Evolutionary conservation across 2,113 vertebrate genomes (phyloP), one percentile per base, ranked within the genome.

Genomic region (Oncorhynchus masou): DNA sequence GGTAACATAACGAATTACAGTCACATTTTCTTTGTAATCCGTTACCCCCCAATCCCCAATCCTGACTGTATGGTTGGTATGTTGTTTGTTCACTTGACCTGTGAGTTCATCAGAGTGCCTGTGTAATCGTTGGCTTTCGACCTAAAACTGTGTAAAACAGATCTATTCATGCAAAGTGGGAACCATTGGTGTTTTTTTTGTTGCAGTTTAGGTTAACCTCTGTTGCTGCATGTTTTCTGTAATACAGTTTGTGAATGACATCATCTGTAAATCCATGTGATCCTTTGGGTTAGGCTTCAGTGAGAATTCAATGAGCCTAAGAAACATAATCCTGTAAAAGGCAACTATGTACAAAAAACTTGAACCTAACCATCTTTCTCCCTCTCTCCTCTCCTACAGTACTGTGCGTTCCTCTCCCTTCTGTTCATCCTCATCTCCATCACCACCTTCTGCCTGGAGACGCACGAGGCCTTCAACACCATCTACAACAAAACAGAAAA

Each of bases 371-470:
- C 19, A 22, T 60, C 20, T 60, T 15, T 60, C 59, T 15, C n/a
- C 84, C 25, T 86, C 64, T 76, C 66, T 69, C 39, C 59, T 62
- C 60, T 11, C 68, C 81, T 76, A 0, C 93, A 99, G 98, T 95
- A 95, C 39, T 96, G 97, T 71, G 98, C 98, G 4, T 96, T 99
- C 15, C 93, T 92, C 76, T 99, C 98, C 0, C 96, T 99, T 5
- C 96, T 99, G 89, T 99, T 99, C 92, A 99, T 99, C 92, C 94
- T 99, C 84, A 94, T 99, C 83, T 99, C 98, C 83, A 99, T 99
- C 91, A 98, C 98, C 2, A 98, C 98, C 59, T 99, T 99, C 94
- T 99, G 98, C 91, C 91, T 99, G 94, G 98, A 99, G 94, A 99
- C 98, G 0, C 98, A 99, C 0, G 96, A 99, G 90, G 96, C 92